These are phyloP conservation scores for Hydrotaea cyrtoneurina DNA, from an alignment of 2,888 invertebrate species.

Conservation along the genomic window DNA sequence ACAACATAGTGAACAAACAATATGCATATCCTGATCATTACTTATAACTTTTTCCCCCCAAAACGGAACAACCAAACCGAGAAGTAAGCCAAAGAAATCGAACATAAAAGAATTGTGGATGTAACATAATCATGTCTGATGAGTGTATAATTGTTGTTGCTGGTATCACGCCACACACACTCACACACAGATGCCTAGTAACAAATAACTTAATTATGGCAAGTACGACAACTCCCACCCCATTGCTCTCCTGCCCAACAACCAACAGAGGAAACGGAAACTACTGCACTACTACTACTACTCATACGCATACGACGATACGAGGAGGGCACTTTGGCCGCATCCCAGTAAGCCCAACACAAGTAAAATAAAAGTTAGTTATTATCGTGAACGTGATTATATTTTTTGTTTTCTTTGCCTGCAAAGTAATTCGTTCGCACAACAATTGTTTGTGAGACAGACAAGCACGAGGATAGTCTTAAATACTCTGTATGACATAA, in stretches of 20 bases:
- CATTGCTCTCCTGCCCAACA: neutral
- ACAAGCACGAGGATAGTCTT: slow-evolving; percentile 14
- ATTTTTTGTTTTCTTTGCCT: slow-evolving; percentile 32
- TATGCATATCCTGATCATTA: slow-evolving; percentile 22
- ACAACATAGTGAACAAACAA: neutral
- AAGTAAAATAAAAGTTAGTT: slow-evolving; percentile 65
- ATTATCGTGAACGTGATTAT: slow-evolving; percentile 61
- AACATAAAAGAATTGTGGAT: neutral
- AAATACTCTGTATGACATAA: slow-evolving; percentile 43
- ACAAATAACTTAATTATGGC: slow-evolving; percentile 66
- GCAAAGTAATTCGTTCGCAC: slow-evolving; percentile 15
- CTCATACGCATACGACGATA: slow-evolving; percentile 17
- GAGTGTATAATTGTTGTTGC: slow-evolving; percentile 53
- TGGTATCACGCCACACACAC: slow-evolving; percentile 7
- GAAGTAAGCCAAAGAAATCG: neutral
- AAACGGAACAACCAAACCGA: neutral
- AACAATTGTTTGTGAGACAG: neutral
- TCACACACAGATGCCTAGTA: slow-evolving; percentile 44
- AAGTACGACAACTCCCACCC: neutral
- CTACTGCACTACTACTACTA: no score
- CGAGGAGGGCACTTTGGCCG: neutral
- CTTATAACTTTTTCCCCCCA: neutral
- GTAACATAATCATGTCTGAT: slow-evolving; percentile 21
- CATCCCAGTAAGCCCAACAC: no score
- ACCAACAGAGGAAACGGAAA: slow-evolving; percentile 57